A percentile compares a stretch with the other conserved stretches of the same genome.
These are phyloP conservation scores for Punctoribates punctum DNA, from an alignment of 2,888 invertebrate species.

Conservation along the genomic window DNA sequence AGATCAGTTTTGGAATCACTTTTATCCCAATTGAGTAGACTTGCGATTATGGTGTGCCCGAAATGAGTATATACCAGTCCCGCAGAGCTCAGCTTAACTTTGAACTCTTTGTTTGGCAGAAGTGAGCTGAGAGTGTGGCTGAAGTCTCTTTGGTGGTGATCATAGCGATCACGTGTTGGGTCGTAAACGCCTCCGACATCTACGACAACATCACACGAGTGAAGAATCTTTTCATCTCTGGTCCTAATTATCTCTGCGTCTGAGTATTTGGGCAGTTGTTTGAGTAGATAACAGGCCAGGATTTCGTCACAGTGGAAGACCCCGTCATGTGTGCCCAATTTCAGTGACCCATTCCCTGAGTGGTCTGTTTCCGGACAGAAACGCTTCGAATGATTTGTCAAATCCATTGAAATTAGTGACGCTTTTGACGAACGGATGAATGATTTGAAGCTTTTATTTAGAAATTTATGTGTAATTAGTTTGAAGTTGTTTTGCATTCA, in stretches of 20 bases:
- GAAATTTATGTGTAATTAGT: background rate
- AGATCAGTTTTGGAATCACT: constrained; percentile 47
- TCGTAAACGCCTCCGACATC: constrained; percentile 89
- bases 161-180: constrained; percentile 70
- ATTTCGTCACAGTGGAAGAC: constrained; percentile 91
- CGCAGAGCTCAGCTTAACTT: constrained; percentile 82
- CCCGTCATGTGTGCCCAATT: constrained; percentile 65
- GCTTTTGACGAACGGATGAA: background rate
- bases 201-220: constrained; percentile 84
- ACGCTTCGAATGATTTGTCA: constrained; percentile 27
- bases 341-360: background rate
- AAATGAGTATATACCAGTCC: constrained; percentile 87
- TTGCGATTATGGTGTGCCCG: constrained; percentile 71
- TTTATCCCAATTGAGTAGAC: constrained; percentile 59
- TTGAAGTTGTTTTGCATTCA: background rate
- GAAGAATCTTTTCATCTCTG: constrained; percentile 61
- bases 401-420: constrained; percentile 19
- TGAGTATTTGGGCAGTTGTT: constrained; percentile 70
- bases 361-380: background rate
- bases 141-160: constrained; percentile 88
- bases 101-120: constrained; percentile 45
- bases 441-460: constrained; percentile 16
- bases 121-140: constrained; percentile 65
- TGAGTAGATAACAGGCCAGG: constrained; percentile 87
- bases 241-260: constrained; percentile 73